Evolutionary conservation across 2,113 vertebrate species (phyloP), one percentile per base, ranked within the genome.

Genomic region (Siniperca chuatsi): DNA sequence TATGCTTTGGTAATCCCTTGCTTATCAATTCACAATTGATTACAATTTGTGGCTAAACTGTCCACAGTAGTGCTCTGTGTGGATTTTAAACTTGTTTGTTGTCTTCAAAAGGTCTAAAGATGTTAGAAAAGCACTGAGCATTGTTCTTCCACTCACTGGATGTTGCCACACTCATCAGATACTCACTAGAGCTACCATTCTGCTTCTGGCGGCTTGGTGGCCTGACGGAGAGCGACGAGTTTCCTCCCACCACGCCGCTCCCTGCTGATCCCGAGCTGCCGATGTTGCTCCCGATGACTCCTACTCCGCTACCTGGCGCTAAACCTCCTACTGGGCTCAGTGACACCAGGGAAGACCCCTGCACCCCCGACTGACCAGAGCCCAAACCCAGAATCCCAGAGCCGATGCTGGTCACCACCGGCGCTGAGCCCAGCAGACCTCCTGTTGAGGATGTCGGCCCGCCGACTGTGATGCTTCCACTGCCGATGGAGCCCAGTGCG

Each of bases 161-260:
- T 15, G 12, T 12, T 37, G 42, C 42, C 44, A 16, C 18, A 21
- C 12, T 29, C 21, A 1, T 40, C 48, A 20, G 77, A 57, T 57
- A 94, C 97, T 96, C 90, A 98, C 97, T 97, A 52, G 96, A 95
- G 93, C 96, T 95, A 0, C 97, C 96, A 0, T 97, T 98, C 93
- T 97, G 97, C 89, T 98, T 97, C 92, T 95, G 97, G 65, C 89
- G 96, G 60, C 96, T 97, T 8, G 97, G 95, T 9, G 96, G 96
- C 83, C 95, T 90, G 16, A 95, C 90, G 1, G 92, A 88, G 65
- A 97, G 96, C 0, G 91, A 62, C 0, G 87, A 52, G 75, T 75
- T 94, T 74, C 93, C 95, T 62, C 90, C 88, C 54, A 64, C 21
- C 20, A 86, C 55, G 29, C 78, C 85, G 44, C 89, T 86, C 20